These are phyloP conservation scores for Porites divaricata DNA, from an alignment of 92 coral and sea anemone genomes.

Conservation along the genomic window DNA sequence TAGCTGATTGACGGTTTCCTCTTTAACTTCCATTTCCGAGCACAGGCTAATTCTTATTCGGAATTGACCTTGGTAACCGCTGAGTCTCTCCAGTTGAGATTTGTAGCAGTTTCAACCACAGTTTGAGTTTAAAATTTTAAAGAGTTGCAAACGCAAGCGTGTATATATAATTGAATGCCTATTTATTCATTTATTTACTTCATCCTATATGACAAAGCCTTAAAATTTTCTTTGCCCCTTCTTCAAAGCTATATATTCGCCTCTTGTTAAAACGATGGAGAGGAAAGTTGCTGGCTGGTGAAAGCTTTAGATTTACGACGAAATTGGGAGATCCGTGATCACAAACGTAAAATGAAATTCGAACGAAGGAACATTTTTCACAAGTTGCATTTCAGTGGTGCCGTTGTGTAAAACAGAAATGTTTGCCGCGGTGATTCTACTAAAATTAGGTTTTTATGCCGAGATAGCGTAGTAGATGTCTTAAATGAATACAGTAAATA, in stretches of 20 bases:
- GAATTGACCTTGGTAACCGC: neutral
- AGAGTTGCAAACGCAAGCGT: neutral
- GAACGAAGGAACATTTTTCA: neutral
- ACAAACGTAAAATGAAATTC: neutral
- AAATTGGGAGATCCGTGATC: neutral
- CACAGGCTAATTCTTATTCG: too few species aligned
- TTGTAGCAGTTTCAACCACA: neutral
- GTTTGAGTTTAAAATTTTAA: neutral
- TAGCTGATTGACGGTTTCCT: neutral
- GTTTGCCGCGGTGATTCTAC: constrained; percentile 7
- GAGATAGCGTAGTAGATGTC: constrained; percentile 21
- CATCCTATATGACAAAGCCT: neutral
- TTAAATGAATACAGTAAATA: constrained; percentile 4
- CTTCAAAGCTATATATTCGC: neutral
- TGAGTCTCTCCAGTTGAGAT: neutral
- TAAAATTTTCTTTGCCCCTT: neutral
- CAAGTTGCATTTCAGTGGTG: neutral
- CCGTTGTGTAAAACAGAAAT: neutral
- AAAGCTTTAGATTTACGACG: neutral
- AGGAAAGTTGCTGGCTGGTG: neutral
- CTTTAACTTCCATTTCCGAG: neutral
- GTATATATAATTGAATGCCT: neutral
- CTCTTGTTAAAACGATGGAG: neutral
- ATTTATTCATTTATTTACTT: constrained; percentile 13
- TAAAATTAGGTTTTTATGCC: constrained; percentile 1